These are phyloP conservation scores for Azorinus chamasolen DNA, from an alignment of 2,888 invertebrate species.

Conservation along the genomic window DNA sequence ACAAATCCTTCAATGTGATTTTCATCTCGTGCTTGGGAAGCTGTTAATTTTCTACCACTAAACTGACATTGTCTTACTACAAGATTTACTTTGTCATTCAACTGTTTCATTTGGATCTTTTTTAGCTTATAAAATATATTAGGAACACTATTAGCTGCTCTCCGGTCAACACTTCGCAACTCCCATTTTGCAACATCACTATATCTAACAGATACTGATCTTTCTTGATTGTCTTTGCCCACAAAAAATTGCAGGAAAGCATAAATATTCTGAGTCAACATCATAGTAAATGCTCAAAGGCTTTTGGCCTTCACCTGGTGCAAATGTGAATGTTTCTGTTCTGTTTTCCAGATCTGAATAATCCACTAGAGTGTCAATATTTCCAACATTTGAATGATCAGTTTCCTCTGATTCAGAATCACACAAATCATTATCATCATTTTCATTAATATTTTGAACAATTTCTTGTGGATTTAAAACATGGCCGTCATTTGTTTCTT, in stretches of 20 bases:
- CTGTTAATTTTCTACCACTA: conserved; percentile 38
- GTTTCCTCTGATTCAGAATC: conserved; percentile 33
- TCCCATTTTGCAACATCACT: conserved; percentile 4
- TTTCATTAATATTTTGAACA: too few species aligned
- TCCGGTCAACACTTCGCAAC: conserved; percentile 26
- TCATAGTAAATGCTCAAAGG: conserved; percentile 64
- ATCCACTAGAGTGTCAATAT: conserved; percentile 53
- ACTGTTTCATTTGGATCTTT: conserved; percentile 49
- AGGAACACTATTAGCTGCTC: conserved; percentile 45
- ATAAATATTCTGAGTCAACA: conserved; percentile 49
- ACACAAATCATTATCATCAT: not conserved
- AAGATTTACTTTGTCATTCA: conserved; percentile 50
- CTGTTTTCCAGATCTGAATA: conserved; percentile 40
- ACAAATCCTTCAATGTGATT: conserved; percentile 45
- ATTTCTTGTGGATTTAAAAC: too few species aligned
- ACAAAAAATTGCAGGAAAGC: conserved; percentile 58
- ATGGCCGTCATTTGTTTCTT: not conserved
- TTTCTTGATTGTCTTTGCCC: conserved; percentile 41
- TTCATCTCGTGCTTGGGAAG: conserved; percentile 25
- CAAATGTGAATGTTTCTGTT: conserved; percentile 45
- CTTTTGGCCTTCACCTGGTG: conserved; percentile 54
- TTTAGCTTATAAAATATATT: conserved; percentile 57
- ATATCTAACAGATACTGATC: conserved; percentile 3
- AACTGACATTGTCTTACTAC: conserved; percentile 50
- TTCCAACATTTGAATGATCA: conserved; percentile 26